Conservation (phyloP, 2,888 invertebrate species). For the Plagiodera versicolora region DNA sequence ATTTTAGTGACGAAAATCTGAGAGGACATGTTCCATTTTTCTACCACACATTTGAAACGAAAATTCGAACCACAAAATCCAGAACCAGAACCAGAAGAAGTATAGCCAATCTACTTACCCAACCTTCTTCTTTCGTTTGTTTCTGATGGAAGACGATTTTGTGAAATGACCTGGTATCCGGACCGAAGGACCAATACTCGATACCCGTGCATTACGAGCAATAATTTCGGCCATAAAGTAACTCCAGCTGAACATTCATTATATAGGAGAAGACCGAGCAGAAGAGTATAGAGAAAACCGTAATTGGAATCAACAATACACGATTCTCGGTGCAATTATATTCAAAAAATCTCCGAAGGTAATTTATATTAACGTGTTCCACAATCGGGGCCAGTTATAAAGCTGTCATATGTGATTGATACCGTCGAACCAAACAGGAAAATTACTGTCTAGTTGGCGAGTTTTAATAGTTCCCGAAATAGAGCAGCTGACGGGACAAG, state of each 20-base stretch:
- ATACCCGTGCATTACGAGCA: constrained; percentile 26
- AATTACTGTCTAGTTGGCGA: no score
- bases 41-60: no score
- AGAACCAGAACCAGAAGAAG: no score
- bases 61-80: no score
- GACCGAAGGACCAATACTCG: constrained; percentile 7
- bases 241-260: constrained; percentile 33
- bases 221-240: constrained; percentile 32
- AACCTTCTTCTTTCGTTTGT: no score
- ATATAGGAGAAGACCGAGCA: constrained; percentile 10
- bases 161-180: constrained; percentile 7
- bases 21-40: no score
- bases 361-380: constrained; percentile 49
- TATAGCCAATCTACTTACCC: no score
- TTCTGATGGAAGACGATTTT: no score
- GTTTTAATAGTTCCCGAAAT: no score
- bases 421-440: constrained; percentile 45
- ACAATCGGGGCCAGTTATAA: constrained; percentile 49
- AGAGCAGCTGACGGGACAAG: no score
- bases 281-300: constrained; percentile 10
- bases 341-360: constrained; percentile 46
- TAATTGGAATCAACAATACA: constrained; percentile 45
- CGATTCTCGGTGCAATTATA: constrained; percentile 45
- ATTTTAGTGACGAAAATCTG: no score
- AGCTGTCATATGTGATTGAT: constrained; percentile 51